Conservation (phyloP, 1,140 invertebrate genomes). For the Scaptomyza hsui region DNA sequence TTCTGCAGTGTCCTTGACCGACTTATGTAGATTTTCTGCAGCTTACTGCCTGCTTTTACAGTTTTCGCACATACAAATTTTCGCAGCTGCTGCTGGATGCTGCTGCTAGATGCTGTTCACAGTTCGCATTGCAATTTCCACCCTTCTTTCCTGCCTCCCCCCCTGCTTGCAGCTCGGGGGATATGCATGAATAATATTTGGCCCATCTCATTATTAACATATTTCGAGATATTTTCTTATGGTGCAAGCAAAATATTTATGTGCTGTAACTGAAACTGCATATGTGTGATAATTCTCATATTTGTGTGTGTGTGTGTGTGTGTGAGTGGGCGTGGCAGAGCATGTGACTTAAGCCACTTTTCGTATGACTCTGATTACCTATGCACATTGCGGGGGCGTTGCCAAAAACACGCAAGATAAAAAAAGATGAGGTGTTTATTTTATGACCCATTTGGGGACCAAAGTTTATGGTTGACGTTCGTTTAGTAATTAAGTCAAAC, state of each 20-base stretch:
- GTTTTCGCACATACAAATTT: slow-evolving; percentile 44
- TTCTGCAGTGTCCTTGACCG: slow-evolving; percentile 81
- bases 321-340: slow-evolving; percentile 67
- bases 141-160: not conserved
- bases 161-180: not conserved
- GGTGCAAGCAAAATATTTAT: slow-evolving; percentile 63
- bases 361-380: slow-evolving; percentile 69
- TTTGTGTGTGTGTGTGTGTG: slow-evolving; percentile 26
- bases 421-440: slow-evolving; percentile 28
- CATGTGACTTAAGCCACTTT: slow-evolving; percentile 74
- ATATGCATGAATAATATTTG: slow-evolving; percentile 55
- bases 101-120: slow-evolving; percentile 8
- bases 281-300: slow-evolving; percentile 74
- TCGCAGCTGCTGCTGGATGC: slow-evolving; percentile 20
- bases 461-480: slow-evolving; percentile 2
- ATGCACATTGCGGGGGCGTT: slow-evolving; percentile 36
- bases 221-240: slow-evolving; percentile 78
- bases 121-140: slow-evolving; percentile 5
- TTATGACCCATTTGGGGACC: slow-evolving; percentile 38
- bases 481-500: slow-evolving; percentile 22
- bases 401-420: slow-evolving; percentile 7
- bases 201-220: slow-evolving; percentile 79
- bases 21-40: slow-evolving; percentile 74
- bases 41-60: slow-evolving; percentile 64
- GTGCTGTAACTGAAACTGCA: slow-evolving; percentile 51